A percentile compares a stretch with the other conserved stretches of the same genome.
These are phyloP conservation scores for Bellardia bayeri DNA, from an alignment of 2,888 invertebrate species.

Conservation along the genomic window DNA sequence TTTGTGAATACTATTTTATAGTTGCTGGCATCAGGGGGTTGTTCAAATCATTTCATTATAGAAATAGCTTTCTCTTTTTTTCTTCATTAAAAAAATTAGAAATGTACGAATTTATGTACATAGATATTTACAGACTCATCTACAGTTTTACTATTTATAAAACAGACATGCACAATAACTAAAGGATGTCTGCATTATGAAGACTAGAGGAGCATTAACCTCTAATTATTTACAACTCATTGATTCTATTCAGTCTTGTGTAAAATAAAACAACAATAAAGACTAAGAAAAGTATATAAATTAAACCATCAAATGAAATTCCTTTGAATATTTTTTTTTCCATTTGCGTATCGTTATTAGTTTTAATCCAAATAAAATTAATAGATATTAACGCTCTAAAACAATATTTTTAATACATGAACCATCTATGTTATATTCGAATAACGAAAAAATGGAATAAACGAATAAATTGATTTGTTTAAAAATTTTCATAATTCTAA, in stretches of 20 bases:
- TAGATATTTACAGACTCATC: not conserved
- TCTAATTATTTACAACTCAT: slow-evolving; percentile 68
- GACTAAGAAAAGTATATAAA: not conserved
- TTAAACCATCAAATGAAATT: slow-evolving; percentile 31
- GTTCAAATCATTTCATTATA: slow-evolving; percentile 46
- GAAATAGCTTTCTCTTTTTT: not conserved
- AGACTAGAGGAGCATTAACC: slow-evolving; percentile 59
- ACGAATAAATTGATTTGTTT: no score
- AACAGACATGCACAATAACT: slow-evolving; percentile 40
- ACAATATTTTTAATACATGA: not conserved
- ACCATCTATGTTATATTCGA: no score
- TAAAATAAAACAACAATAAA: slow-evolving; percentile 30
- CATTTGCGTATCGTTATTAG: slow-evolving; percentile 4
- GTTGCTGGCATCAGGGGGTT: slow-evolving; percentile 17
- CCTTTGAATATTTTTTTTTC: slow-evolving; percentile 31
- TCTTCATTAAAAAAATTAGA: slow-evolving; percentile 32
- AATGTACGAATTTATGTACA: slow-evolving; percentile 23
- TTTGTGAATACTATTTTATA: slow-evolving; percentile 28
- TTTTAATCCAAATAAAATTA: slow-evolving; percentile 24
- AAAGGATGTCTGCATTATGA: slow-evolving; percentile 40
- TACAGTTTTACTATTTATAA: not conserved
- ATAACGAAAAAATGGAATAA: no score
- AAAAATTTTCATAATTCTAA: no score
- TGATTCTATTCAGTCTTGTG: slow-evolving; percentile 55
- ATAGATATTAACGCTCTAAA: not conserved